A percentile compares a stretch with the other conserved stretches of the same genome.
Conservation (phyloP, 2,113 vertebrate genomes). For the Corvus cornix region DNA sequence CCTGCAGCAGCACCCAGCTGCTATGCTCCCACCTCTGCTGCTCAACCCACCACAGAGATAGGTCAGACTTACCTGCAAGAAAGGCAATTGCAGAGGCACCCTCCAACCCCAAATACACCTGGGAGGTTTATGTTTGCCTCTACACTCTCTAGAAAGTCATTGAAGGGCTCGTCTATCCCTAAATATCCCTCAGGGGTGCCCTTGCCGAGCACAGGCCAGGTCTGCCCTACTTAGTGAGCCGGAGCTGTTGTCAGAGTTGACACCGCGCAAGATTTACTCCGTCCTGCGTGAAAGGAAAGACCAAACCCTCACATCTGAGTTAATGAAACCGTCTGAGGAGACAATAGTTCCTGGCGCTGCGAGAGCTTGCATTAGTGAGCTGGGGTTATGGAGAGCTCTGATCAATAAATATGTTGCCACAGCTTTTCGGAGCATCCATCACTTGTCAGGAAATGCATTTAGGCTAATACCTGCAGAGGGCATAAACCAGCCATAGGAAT, state of each 20-base stretch:
- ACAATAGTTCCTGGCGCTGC: constrained; percentile 54
- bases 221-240: not conserved
- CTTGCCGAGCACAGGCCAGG: not conserved
- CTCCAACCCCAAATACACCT: not conserved
- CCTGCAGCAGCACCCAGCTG: not conserved
- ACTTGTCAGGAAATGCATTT: constrained; percentile 68
- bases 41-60: not conserved
- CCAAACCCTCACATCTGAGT: constrained; percentile 51
- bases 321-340: constrained; percentile 59
- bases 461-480: constrained; percentile 59
- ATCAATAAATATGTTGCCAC: constrained; percentile 62
- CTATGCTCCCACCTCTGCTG: not conserved
- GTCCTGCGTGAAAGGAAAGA: constrained; percentile 21
- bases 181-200: not conserved
- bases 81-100: not conserved
- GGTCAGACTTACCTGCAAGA: not conserved
- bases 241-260: constrained; percentile 21
- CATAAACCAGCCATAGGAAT: constrained; percentile 56
- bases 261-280: not conserved
- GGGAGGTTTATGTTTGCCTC: not conserved
- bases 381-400: constrained; percentile 49
- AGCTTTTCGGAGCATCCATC: constrained; percentile 14
- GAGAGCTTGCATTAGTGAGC: constrained; percentile 42
- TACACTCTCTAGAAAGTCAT: not conserved
- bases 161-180: not conserved